Conservation (phyloP, 1,140 invertebrate genomes). For the Polyergus mexicanus region DNA sequence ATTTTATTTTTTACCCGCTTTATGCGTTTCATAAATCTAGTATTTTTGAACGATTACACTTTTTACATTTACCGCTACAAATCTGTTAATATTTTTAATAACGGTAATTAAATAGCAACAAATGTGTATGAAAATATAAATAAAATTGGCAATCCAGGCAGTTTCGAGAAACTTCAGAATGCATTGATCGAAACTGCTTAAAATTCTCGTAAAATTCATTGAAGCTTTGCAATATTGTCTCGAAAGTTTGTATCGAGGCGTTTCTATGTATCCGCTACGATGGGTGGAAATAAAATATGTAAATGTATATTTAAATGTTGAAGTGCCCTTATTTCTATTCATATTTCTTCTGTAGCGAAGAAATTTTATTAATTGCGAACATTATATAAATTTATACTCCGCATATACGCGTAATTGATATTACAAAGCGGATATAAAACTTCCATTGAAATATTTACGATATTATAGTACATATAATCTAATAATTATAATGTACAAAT, state of each 20-base stretch:
- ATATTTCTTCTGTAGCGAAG: slow-evolving; percentile 5
- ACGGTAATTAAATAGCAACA: neutral
- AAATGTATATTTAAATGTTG: slow-evolving; percentile 37
- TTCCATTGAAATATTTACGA: neutral
- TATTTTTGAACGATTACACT: neutral
- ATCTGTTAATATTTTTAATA: neutral
- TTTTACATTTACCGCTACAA: neutral
- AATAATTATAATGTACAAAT: neutral
- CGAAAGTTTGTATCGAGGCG: slow-evolving; percentile 26
- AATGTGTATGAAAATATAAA: slow-evolving; percentile 29
- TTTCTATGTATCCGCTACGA: slow-evolving; percentile 23
- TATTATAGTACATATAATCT: neutral
- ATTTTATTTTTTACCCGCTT: neutral
- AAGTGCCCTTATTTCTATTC: slow-evolving; percentile 2
- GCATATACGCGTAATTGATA: neutral
- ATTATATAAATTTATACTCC: neutral
- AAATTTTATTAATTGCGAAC: slow-evolving; percentile 30
- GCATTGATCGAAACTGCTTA: slow-evolving; percentile 11
- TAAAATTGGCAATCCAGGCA: slow-evolving; percentile 12
- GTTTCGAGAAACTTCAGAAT: slow-evolving; percentile 19
- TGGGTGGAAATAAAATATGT: slow-evolving; percentile 40
- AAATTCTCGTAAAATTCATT: slow-evolving; percentile 53
- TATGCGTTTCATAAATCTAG: slow-evolving; percentile 11
- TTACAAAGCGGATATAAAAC: neutral
- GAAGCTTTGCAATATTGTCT: slow-evolving; percentile 42